A percentile compares a stretch with the other conserved stretches of the same genome.
phyloP scores from a whole-genome alignment of 2,888 invertebrate species.

The Mythimna lalbum region DNA sequence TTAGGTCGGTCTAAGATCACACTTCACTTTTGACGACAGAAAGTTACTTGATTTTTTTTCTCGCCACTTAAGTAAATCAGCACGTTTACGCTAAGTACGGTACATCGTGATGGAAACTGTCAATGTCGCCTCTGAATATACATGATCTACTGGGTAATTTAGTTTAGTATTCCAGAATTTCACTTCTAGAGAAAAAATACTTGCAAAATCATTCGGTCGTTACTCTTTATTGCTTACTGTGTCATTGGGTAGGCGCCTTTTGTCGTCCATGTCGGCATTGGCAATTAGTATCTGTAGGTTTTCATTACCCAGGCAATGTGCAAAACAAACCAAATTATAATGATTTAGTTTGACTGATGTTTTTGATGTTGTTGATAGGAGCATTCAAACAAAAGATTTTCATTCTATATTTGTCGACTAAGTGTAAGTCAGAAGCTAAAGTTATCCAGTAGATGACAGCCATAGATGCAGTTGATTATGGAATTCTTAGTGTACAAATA shows the following conservation, averaged over 20 bases:
- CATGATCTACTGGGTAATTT: slow-evolving; percentile 36
- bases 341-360: no score
- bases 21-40: no score
- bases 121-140: slow-evolving; percentile 42
- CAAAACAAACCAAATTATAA: not conserved
- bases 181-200: slow-evolving; percentile 52
- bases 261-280: not conserved
- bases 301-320: not conserved
- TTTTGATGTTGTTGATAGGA: no score
- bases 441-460: no score
- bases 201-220: slow-evolving; percentile 10
- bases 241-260: slow-evolving; percentile 18
- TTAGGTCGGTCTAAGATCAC: no score
- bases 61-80: slow-evolving; percentile 19
- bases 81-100: slow-evolving; percentile 24
- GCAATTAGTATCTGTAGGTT: not conserved
- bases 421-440: no score
- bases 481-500: no score
- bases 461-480: no score
- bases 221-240: slow-evolving; percentile 12
- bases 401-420: no score
- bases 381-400: no score
- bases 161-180: slow-evolving; percentile 52
- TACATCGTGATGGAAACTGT: slow-evolving; percentile 50
- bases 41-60: not conserved